phyloP scores from a whole-genome alignment of 2,797 vertebrate species.

The Octomys mimax region DNA sequence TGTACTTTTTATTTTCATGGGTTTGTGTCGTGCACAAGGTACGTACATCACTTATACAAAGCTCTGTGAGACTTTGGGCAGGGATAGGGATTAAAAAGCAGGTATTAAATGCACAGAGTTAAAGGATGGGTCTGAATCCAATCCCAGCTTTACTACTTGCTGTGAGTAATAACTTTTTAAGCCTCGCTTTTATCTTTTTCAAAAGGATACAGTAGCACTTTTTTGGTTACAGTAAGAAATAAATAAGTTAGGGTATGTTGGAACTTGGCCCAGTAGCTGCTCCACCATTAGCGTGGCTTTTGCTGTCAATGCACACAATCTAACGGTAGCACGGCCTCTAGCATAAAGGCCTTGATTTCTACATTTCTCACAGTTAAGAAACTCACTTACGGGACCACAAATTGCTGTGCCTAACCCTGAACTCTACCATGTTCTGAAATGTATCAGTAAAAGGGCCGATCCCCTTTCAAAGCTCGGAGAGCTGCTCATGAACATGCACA shows the following conservation, averaged over 20 bases:
- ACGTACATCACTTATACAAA: background rate
- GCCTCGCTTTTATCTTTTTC: background rate
- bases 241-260: background rate
- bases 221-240: background rate
- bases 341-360: background rate
- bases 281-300: background rate
- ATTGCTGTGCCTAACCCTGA: slow-evolving; percentile 1
- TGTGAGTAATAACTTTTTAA: background rate
- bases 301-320: background rate
- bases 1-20: background rate
- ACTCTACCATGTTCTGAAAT: background rate
- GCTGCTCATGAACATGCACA: slow-evolving; percentile 48
- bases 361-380: background rate
- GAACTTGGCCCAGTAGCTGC: background rate
- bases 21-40: slow-evolving; percentile 29
- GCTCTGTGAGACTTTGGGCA: slow-evolving; percentile 33
- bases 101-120: background rate
- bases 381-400: background rate
- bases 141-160: background rate
- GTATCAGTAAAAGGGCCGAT: slow-evolving; percentile 33
- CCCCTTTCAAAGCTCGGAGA: slow-evolving; percentile 30
- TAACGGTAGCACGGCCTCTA: background rate
- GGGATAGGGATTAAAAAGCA: background rate
- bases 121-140: slow-evolving; percentile 3
- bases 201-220: background rate